Evolutionary conservation across 2,888 invertebrate species (phyloP).

Genomic region (Agrypnus murinus): DNA sequence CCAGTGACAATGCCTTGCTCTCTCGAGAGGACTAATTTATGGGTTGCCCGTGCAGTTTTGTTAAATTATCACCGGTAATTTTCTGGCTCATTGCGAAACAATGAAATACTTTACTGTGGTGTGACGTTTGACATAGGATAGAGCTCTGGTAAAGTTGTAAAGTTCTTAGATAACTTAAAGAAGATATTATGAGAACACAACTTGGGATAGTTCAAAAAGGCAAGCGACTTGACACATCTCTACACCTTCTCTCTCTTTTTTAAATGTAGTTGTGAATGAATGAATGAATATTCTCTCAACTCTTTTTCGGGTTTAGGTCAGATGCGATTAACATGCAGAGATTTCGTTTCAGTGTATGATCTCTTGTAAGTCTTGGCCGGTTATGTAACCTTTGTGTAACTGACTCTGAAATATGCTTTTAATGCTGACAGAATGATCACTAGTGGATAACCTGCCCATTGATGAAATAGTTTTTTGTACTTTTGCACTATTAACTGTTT

Average conservation of each 20-base stretch:
- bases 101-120: slow-evolving; percentile 56
- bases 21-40: slow-evolving; percentile 55
- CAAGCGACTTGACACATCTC: slow-evolving; percentile 2
- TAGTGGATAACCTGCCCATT: slow-evolving; percentile 2
- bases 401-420: slow-evolving; percentile 7
- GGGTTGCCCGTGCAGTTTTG: slow-evolving; percentile 53
- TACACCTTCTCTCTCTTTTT: too few relatives aligned
- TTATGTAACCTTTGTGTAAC: slow-evolving; percentile 5
- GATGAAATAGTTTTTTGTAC: slow-evolving; percentile 1
- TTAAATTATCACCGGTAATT: slow-evolving; percentile 58
- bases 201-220: slow-evolving; percentile 14
- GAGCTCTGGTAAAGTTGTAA: slow-evolving; percentile 46
- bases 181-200: slow-evolving; percentile 45
- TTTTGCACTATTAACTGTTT: too few relatives aligned
- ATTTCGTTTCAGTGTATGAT: slow-evolving; percentile 17
- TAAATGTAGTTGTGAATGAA: slow-evolving; percentile 23
- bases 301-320: slow-evolving; percentile 3
- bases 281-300: not conserved
- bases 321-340: slow-evolving; percentile 14
- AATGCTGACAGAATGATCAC: slow-evolving; percentile 9
- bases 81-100: slow-evolving; percentile 58
- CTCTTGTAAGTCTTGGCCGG: slow-evolving; percentile 13
- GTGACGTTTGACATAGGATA: slow-evolving; percentile 56
- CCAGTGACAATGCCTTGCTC: slow-evolving; percentile 39
- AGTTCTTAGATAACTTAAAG: slow-evolving; percentile 44